These are phyloP conservation scores for Charina bottae DNA, from an alignment of 2,113 vertebrate species.

Conservation along the genomic window DNA sequence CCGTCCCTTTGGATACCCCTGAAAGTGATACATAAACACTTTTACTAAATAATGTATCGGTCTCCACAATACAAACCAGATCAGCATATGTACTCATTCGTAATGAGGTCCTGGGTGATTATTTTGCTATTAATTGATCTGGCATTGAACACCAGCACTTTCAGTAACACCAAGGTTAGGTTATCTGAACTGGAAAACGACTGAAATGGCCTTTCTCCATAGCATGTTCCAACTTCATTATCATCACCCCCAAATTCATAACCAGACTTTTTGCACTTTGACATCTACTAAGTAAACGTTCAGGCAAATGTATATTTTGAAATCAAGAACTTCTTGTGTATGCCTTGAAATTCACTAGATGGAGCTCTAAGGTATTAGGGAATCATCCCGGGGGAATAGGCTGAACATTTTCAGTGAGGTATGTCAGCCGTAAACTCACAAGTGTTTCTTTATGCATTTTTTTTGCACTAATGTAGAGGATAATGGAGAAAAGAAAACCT, in stretches of 20 bases:
- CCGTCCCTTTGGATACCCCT: not conserved
- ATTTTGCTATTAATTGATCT: not conserved
- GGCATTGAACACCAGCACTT: not conserved
- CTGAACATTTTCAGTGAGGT: not conserved
- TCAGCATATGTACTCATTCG: not conserved
- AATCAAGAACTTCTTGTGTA: not conserved
- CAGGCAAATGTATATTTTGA: not conserved
- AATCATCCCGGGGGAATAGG: slow-evolving; percentile 15
- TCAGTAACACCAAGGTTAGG: not conserved
- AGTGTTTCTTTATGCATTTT: not conserved
- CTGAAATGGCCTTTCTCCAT: not conserved
- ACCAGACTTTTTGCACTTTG: not conserved
- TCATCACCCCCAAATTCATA: not conserved
- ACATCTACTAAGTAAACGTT: not conserved
- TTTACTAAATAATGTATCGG: not conserved
- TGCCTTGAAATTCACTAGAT: slow-evolving; percentile 49
- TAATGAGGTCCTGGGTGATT: not conserved
- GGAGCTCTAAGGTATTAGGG: slow-evolving; percentile 67
- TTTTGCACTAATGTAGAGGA: slow-evolving; percentile 2
- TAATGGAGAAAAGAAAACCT: slow-evolving; percentile 10
- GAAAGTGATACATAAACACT: not conserved
- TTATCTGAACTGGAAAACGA: not conserved
- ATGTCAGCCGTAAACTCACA: slow-evolving; percentile 6
- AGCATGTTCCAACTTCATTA: not conserved
- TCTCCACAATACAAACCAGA: not conserved